phyloP scores from a whole-genome alignment of 2,888 invertebrate genomes.

The Amblyjoppa proteus region DNA sequence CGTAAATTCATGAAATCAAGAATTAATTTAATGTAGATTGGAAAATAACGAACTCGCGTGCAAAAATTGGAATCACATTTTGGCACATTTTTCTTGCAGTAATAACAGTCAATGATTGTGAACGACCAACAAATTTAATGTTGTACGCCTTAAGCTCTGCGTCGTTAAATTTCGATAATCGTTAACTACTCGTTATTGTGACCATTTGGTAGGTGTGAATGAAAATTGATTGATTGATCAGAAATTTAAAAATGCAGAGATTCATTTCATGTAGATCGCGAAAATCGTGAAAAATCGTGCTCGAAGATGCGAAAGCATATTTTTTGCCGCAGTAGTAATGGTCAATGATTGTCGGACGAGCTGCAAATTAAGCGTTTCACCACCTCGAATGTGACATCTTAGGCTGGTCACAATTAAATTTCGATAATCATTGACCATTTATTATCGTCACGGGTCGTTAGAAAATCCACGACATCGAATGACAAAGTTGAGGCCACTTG shows the following conservation, averaged over 20 bases:
- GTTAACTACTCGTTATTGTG: neutral
- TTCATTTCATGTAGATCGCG: no score
- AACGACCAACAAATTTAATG: neutral
- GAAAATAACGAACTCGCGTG: neutral
- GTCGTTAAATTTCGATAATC: conserved; percentile 32
- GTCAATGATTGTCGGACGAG: no score
- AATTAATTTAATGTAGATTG: neutral
- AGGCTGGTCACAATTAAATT: no score
- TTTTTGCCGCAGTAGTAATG: no score
- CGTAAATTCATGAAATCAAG: neutral
- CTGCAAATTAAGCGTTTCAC: no score
- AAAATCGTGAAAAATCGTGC: no score
- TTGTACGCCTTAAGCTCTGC: neutral
- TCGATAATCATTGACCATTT: conserved; percentile 30
- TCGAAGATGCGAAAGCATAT: no score
- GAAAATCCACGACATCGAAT: conserved; percentile 31
- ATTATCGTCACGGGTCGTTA: neutral
- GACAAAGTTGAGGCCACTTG: conserved; percentile 59
- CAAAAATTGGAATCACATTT: neutral
- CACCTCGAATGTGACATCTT: no score
- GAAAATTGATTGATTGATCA: no score
- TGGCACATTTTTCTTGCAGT: neutral
- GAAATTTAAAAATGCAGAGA: no score
- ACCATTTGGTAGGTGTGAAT: no score
- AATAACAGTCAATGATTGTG: conserved; percentile 43